These are phyloP conservation scores for Mastigias papua DNA, from an alignment of 30 jellyfish, hydroid and myxozoan species.

Conservation along the genomic window DNA sequence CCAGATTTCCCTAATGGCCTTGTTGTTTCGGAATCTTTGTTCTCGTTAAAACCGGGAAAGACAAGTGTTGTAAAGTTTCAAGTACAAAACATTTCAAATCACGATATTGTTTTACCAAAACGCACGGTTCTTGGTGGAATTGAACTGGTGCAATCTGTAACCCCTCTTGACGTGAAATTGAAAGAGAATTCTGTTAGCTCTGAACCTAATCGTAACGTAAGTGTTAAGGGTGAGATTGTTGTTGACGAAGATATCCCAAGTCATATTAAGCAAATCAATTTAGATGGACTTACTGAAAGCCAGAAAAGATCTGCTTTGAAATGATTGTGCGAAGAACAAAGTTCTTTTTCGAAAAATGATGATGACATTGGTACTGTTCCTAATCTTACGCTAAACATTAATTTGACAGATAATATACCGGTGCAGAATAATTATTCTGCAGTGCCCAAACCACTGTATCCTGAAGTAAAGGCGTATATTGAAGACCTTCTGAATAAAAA, in stretches of 20 bases:
- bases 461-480: constrained; percentile 39
- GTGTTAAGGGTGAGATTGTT: constrained; percentile 1
- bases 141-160: constrained; percentile 60
- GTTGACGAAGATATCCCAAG: background rate
- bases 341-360: constrained; percentile 28
- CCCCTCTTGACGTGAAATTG: constrained; percentile 25
- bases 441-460: constrained; percentile 30
- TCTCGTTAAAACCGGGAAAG: constrained; percentile 36
- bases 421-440: constrained; percentile 18
- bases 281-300: constrained; percentile 23
- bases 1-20: constrained; percentile 38
- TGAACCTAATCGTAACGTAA: background rate
- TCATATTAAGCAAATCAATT: background rate
- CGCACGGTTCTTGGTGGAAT: constrained; percentile 47
- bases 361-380: constrained; percentile 26
- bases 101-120: constrained; percentile 49
- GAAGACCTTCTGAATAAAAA: constrained; percentile 23
- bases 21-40: constrained; percentile 31
- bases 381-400: constrained; percentile 27
- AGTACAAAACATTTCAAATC: constrained; percentile 46
- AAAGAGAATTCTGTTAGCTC: background rate
- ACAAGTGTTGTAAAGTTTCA: constrained; percentile 39
- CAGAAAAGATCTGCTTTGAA: constrained; percentile 4
- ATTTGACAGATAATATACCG: constrained; percentile 24
- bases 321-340: constrained; percentile 13